Base-by-base conservation (phyloP, 2,888 invertebrate genomes). In the Lissocephala sabroskyi region DNA sequence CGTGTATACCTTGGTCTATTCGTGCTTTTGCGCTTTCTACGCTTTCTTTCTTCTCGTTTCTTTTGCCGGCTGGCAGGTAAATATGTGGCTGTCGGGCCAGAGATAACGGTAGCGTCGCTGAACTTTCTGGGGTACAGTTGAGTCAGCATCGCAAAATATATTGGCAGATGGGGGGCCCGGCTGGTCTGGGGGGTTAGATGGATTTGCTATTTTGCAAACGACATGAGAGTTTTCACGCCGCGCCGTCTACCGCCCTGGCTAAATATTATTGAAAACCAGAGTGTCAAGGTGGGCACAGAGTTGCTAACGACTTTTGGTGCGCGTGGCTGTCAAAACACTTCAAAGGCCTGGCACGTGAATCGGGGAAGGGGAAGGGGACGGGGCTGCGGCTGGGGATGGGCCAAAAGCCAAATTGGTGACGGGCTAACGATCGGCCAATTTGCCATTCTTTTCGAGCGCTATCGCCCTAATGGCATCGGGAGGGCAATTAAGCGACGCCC, bases 191-290 rank as follows among this genome's bases (percentile, higher is more conserved):
- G 3, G 23, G 7, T 7, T 23, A 23, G 23, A 61, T 67, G 67
- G 76, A 75, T 75, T 67, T 75, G 71, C 60, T 61, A 63, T 68
- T 75, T 71, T 68, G n/a, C 13, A 44, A 14, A 30, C 30, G 18
- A 58, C 50, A 53, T 41, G 50, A 23, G 3, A 23, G 23, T 23
- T n/a, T n/a, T n/a, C n/a, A n/a, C n/a, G n/a, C n/a, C n/a, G n/a
- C n/a, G n/a, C n/a, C n/a, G n/a, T n/a, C n/a, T n/a, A n/a, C n/a
- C n/a, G n/a, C n/a, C n/a, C 36, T 46, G 75, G 49, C 58, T 59
- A 75, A 75, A 68, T 75, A 75, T 75, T 75, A 68, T 68, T 75
- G 67, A 63, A 68, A 66, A 75, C 62, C 44, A 66, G 66, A 75
- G 56, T 71, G 66, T 49, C 46, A 52, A 66, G 61, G 76, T 75